These are phyloP conservation scores for Caenorhabditis sp. DNA, from an alignment of 2,888 invertebrate genomes.

Conservation along the genomic window DNA sequence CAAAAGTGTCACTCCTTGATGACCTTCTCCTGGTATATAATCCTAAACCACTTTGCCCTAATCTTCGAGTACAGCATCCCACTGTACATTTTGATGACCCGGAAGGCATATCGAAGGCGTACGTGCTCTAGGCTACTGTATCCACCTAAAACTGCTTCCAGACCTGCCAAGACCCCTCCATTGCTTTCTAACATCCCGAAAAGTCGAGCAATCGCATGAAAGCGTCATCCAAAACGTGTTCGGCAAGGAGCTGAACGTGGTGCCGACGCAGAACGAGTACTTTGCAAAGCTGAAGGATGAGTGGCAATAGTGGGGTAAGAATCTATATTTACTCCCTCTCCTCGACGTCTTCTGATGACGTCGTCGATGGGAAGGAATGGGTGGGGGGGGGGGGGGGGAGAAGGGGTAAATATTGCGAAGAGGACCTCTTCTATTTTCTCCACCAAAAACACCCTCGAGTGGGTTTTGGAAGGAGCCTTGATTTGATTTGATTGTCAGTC, in stretches of 20 bases:
- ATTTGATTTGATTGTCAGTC: no score
- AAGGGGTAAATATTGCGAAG: no score
- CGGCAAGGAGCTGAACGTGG: slow-evolving; percentile 37
- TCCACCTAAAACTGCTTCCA: slow-evolving; percentile 25
- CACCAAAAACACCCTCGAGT: no score
- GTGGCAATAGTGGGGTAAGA: slow-evolving; percentile 38
- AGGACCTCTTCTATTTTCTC: no score
- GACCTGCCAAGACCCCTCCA: slow-evolving; percentile 19
- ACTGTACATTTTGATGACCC: slow-evolving; percentile 29
- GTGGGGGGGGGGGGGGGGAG: no score
- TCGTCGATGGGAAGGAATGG: no score
- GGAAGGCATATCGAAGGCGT: slow-evolving; percentile 40
- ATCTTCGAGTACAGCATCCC: slow-evolving; percentile 47
- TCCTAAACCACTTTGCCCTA: slow-evolving; percentile 38
- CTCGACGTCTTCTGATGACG: no score
- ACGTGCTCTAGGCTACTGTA: background rate
- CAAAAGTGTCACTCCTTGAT: slow-evolving; percentile 22
- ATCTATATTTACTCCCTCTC: slow-evolving; percentile 9
- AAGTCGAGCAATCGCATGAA: slow-evolving; percentile 23
- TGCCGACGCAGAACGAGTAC: slow-evolving; percentile 44
- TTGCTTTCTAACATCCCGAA: background rate
- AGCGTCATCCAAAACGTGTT: slow-evolving; percentile 46
- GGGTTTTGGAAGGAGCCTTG: no score
- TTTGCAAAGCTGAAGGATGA: slow-evolving; percentile 41
- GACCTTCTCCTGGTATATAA: slow-evolving; percentile 32